These are phyloP conservation scores for Autographa pulchrina DNA, from an alignment of 2,888 invertebrate genomes.

Conservation along the genomic window DNA sequence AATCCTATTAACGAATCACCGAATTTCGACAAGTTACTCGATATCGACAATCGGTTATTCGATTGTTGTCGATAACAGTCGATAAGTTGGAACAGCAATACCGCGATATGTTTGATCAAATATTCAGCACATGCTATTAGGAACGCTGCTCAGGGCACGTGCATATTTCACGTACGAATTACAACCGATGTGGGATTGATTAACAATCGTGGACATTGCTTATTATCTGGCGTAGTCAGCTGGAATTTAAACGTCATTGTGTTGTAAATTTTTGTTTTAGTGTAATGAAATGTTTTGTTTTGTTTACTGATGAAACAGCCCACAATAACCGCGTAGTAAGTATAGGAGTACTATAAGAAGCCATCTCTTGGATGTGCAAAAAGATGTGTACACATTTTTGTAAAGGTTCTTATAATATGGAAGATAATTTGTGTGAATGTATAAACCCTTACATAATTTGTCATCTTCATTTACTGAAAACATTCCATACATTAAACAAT, in stretches of 20 bases:
- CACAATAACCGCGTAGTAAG: too few species aligned
- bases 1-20: not conserved
- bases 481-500: not conserved
- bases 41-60: not conserved
- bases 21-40: not conserved
- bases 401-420: too few species aligned
- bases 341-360: too few species aligned
- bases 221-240: conserved; percentile 28
- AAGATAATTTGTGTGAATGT: too few species aligned
- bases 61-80: not conserved
- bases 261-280: not conserved
- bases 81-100: conserved; percentile 10
- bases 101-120: conserved; percentile 58
- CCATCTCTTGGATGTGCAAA: too few species aligned
- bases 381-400: too few species aligned
- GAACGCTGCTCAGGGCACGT: conserved; percentile 24
- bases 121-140: conserved; percentile 62
- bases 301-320: not conserved
- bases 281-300: not conserved
- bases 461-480: too few species aligned
- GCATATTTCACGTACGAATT: conserved; percentile 58
- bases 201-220: conserved; percentile 34
- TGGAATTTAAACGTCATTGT: conserved; percentile 5
- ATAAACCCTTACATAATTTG: too few species aligned
- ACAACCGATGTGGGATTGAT: conserved; percentile 39